Evolutionary conservation across 2,113 vertebrate genomes (phyloP).

Genomic region (Eleginops maclovinus): DNA sequence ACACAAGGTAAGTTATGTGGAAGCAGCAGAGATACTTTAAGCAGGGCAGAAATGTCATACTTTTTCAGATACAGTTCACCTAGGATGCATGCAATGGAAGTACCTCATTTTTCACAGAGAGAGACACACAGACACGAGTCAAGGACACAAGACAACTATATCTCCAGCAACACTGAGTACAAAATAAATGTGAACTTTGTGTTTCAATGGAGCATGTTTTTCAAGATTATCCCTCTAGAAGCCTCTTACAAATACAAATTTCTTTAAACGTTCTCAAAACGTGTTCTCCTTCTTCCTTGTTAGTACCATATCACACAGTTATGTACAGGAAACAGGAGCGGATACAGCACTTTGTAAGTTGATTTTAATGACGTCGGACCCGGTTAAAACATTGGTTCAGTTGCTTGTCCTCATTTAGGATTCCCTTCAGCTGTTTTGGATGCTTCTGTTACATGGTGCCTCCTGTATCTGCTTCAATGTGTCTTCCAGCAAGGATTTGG

Average conservation of each 20-base stretch:
- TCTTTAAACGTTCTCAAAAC: background rate
- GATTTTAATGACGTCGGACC: background rate
- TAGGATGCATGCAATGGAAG: too few species aligned
- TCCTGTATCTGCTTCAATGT: conserved; percentile 50
- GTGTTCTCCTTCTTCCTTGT: background rate
- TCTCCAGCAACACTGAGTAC: background rate
- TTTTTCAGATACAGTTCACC: too few species aligned
- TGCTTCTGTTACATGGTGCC: conserved; percentile 17
- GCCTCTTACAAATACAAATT: background rate
- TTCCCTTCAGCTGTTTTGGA: conserved; percentile 21
- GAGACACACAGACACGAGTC: too few species aligned
- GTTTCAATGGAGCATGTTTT: background rate
- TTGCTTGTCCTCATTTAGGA: background rate
- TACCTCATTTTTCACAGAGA: too few species aligned
- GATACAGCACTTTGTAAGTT: background rate
- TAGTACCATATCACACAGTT: background rate
- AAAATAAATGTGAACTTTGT: background rate
- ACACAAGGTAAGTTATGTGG: too few species aligned
- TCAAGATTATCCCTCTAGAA: background rate
- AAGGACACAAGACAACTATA: background rate
- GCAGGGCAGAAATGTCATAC: too few species aligned
- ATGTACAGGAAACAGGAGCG: background rate
- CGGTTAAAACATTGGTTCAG: conserved; percentile 8
- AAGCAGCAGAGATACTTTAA: too few species aligned
- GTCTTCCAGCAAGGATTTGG: conserved; percentile 46